Evolutionary conservation across 2,113 vertebrate genomes (phyloP), one percentile per base, ranked within the genome.

Genomic region (Tretioscincus oriximinensis): DNA sequence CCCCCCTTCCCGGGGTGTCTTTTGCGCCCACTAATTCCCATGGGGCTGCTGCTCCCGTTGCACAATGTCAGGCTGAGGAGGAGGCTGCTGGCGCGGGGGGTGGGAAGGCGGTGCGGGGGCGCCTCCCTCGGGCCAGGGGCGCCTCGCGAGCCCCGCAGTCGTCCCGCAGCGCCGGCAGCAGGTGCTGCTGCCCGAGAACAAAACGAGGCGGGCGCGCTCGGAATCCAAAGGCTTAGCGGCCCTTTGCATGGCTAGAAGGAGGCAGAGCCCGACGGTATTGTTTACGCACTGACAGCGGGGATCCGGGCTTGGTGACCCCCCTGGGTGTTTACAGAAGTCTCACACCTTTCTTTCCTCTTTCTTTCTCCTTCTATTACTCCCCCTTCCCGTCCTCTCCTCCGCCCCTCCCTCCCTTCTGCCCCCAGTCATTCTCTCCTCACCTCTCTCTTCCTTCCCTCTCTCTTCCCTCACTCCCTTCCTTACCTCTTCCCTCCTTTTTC

Each of bases 191-290:
- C 4, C 69, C 11, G 28, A 71, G 45, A 51, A 82, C 77, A 0
- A 58, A 1, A 2, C 75, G 26, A n/a, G 71, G 4, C 24, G 71
- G 5, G 47, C 47, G 47, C 75, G 49, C 54, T 26, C n/a, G 28
- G 31, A 24, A 1, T 28, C 18, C 2, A 66, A 76, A 18, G 81
- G 86, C 68, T 73, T 81, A 77, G 67, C 80, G 29, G 35, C n/a
- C n/a, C 84, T 70, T 80, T 58, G 47, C 67, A 29, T 22, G 78
- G 51, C 82, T 21, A 41, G 35, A 41, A 64, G 51, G 65, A 65
- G 54, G 65, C 66, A 28, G 41, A 71, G 66, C 78, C 26, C 69
- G 24, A 29, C 1, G 79, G 5, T 20, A 4, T 63, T 70, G 76
- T 54, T 31, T 45, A 58, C 54, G 5, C n/a, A 1, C 77, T 41